Conservation (phyloP, 2,888 invertebrate species). For the Drosophila greeni region DNA sequence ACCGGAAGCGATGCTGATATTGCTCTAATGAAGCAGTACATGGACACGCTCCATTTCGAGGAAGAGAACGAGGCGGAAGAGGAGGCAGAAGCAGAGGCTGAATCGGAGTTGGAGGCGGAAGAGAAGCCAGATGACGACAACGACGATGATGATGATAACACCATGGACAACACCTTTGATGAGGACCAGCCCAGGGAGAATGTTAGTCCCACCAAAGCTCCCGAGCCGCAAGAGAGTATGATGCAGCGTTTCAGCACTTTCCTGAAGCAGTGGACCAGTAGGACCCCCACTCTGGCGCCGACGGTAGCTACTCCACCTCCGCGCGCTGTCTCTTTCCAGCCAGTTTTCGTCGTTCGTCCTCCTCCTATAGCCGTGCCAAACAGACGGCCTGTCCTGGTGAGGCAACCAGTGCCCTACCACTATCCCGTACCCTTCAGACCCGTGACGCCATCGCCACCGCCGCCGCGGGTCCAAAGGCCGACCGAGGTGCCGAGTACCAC, state of each 20-base stretch:
- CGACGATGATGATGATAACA: constrained; percentile 40
- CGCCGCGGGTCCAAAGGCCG: neutral
- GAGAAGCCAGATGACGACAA: constrained; percentile 14
- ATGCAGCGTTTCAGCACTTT: constrained; percentile 61
- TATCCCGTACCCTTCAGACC: constrained; percentile 70
- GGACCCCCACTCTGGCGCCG: constrained; percentile 4
- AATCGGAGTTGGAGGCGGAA: constrained; percentile 19
- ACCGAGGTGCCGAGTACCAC: constrained; percentile 15
- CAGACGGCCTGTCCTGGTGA: constrained; percentile 49
- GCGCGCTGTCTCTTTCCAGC: constrained; percentile 23
- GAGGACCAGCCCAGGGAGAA: constrained; percentile 24
- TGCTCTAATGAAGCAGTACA: constrained; percentile 70
- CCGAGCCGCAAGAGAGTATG: constrained; percentile 37
- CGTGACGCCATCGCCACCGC: neutral
- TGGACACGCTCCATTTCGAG: constrained; percentile 66
- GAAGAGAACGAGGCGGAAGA: constrained; percentile 22
- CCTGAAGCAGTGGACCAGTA: constrained; percentile 62
- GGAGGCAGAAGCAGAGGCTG: constrained; percentile 34
- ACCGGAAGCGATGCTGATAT: constrained; percentile 70
- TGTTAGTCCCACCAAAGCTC: constrained; percentile 15
- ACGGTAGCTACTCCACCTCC: constrained; percentile 6
- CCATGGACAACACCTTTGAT: constrained; percentile 39
- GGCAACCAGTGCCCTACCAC: constrained; percentile 67
- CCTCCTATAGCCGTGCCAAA: constrained; percentile 6
- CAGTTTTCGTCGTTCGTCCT: constrained; percentile 39